phyloP scores from a whole-genome alignment of 2,888 invertebrate species.

The Stenichneumon culpator region DNA sequence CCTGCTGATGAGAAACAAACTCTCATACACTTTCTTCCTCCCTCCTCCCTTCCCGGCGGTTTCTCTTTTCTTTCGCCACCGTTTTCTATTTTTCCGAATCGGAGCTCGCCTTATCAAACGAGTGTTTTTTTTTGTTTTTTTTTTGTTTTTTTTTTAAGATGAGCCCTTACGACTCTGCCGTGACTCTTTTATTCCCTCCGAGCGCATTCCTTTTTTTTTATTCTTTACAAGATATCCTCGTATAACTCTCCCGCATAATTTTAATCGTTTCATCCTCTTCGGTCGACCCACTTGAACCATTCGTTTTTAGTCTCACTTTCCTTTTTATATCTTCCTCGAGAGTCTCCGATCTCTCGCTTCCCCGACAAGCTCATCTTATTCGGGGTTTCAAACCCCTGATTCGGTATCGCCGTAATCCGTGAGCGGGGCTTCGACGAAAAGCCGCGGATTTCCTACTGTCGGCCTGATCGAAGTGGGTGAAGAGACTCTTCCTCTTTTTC shows the following conservation, averaged over 20 bases:
- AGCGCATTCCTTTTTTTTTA: slow-evolving; percentile 12
- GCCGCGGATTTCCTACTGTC: slow-evolving; percentile 38
- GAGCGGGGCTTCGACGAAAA: slow-evolving; percentile 1
- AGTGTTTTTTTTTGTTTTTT: too few relatives aligned
- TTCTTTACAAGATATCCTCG: slow-evolving; percentile 33
- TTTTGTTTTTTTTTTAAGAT: slow-evolving; percentile 10
- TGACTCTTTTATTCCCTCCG: slow-evolving; percentile 57
- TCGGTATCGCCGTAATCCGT: slow-evolving; percentile 10
- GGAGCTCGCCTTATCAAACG: background rate
- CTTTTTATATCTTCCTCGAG: slow-evolving; percentile 19
- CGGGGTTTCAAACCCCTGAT: slow-evolving; percentile 67
- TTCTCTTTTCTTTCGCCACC: background rate
- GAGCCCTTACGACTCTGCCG: slow-evolving; percentile 21
- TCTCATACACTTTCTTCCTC: background rate
- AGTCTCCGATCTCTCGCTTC: slow-evolving; percentile 57
- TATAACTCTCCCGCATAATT: slow-evolving; percentile 36
- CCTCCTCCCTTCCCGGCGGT: background rate
- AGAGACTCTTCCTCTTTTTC: slow-evolving; percentile 31
- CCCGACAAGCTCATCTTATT: slow-evolving; percentile 55
- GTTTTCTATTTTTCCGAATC: background rate
- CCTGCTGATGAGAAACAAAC: background rate
- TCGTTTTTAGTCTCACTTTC: slow-evolving; percentile 32
- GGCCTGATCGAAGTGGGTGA: slow-evolving; percentile 65
- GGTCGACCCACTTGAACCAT: slow-evolving; percentile 36
- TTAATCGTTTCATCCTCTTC: slow-evolving; percentile 25